A percentile compares a stretch with the other conserved stretches of the same genome.
Evolutionary conservation across 2,113 vertebrate genomes (phyloP).

Genomic region (Leiothrix lutea): DNA sequence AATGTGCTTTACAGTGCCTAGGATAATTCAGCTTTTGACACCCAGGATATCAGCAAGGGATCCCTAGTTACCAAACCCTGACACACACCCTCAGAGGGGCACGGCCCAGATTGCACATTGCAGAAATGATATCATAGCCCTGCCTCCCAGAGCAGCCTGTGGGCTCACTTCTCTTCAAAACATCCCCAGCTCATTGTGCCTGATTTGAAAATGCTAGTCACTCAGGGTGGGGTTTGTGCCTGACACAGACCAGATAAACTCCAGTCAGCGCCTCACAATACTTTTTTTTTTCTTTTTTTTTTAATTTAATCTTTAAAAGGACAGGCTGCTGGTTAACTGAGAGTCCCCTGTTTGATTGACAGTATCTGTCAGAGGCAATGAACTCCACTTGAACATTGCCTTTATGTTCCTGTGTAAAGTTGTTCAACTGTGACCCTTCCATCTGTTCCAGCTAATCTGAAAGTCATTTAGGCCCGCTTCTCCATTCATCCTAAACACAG

Average conservation of each 20-base stretch:
- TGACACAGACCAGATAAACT: constrained; percentile 69
- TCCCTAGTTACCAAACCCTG: background rate
- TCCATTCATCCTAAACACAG: constrained; percentile 78
- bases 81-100: background rate
- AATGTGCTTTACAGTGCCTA: background rate
- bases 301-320: constrained; percentile 71
- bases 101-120: background rate
- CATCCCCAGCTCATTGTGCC: background rate
- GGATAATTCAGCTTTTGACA: background rate
- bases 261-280: constrained; percentile 66
- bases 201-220: background rate
- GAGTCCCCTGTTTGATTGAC: constrained; percentile 81
- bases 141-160: background rate
- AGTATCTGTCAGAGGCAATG: constrained; percentile 88
- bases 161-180: background rate
- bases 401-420: constrained; percentile 89
- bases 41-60: background rate
- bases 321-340: constrained; percentile 74
- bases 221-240: constrained; percentile 27
- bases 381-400: constrained; percentile 84
- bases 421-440: constrained; percentile 92
- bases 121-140: background rate
- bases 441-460: constrained; percentile 93
- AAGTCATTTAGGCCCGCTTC: constrained; percentile 83
- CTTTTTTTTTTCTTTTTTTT: constrained; percentile 13